Base-by-base conservation (phyloP, 1,140 invertebrate species). In the Zelostemma sp. region DNA sequence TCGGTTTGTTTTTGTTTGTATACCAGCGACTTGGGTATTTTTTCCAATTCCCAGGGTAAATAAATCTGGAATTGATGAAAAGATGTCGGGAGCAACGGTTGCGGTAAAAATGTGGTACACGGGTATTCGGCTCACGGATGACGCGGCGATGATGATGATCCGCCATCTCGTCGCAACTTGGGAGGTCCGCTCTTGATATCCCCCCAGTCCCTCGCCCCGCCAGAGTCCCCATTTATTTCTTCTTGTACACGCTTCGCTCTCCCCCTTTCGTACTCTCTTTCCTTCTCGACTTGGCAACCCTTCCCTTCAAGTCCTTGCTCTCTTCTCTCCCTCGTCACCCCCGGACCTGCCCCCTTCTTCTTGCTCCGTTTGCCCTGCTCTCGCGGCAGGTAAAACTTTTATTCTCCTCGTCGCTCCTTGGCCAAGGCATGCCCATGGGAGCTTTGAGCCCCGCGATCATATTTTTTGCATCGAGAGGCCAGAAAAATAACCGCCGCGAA, bases 181-280 rank as follows among this genome's bases (percentile, higher is more conserved):
- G 84, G 84, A 86, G 83, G 84, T 86, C 84, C 81, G 80, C 82
- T 85, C 82, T 85, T 78, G 83, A 85, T 85, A 83, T 80, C 71
- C 77, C 80, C 67, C 48, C 59, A 53, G 59, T 53, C 63, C 68
- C 73, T 71, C 72, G 41, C 63, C 49, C 70, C 68, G 68, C 68
- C 53, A 50, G 64, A 58, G 70, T 68, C 68, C 70, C 76, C 72
- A 55, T 70, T 69, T 76, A 75, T 83, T 82, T 82, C 81, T 81
- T 81, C 75, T 76, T 74, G 79, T 84, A 80, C 78, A 77, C 75
- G 79, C 76, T 82, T 82, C 76, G 72, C 74, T 78, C 78, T 74
- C 49, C 21, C 43, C 67, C 33, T 49, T 38, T 40, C 58, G 50
- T 47, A 61, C 58, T 62, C 51, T 60, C 40, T 72, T 58, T 57